phyloP scores from a whole-genome alignment of 2,888 invertebrate species.

The Patella caerulea region DNA sequence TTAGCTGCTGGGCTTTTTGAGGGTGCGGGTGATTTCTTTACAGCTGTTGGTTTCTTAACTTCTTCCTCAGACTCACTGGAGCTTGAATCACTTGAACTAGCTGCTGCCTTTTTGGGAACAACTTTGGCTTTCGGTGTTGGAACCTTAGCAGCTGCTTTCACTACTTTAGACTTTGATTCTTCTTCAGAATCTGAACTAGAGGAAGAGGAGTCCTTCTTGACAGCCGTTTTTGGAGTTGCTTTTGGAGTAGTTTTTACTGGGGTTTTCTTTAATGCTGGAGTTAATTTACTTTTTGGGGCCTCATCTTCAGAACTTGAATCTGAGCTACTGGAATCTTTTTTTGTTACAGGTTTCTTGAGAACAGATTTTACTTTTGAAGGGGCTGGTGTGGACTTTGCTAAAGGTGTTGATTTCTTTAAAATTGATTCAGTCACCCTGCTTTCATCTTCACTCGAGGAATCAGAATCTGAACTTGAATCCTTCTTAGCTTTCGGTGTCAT shows the following conservation, averaged over 20 bases:
- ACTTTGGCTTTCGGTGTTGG: slow-evolving; percentile 22
- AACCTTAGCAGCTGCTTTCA: slow-evolving; percentile 8
- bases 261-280: slow-evolving; percentile 12
- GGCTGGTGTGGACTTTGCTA: not conserved
- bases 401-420: slow-evolving; percentile 3
- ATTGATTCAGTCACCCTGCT: not conserved
- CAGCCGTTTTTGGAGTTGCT: slow-evolving; percentile 13
- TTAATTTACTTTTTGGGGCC: slow-evolving; percentile 19
- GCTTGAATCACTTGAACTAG: slow-evolving; percentile 37
- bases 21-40: slow-evolving; percentile 18
- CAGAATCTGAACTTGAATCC: slow-evolving; percentile 36
- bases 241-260: slow-evolving; percentile 3
- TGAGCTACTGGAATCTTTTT: slow-evolving; percentile 34
- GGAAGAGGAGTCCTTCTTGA: slow-evolving; percentile 35
- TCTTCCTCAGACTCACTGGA: slow-evolving; percentile 46
- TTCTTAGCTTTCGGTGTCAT: slow-evolving; percentile 13
- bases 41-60: slow-evolving; percentile 23
- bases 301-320: slow-evolving; percentile 32
- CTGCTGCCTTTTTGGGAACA: slow-evolving; percentile 12
- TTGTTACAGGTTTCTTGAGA: slow-evolving; percentile 30
- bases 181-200: slow-evolving; percentile 31
- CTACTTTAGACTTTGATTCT: slow-evolving; percentile 23
- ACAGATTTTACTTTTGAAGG: slow-evolving; percentile 1
- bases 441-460: slow-evolving; percentile 12
- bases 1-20: slow-evolving; percentile 24